Percentiles rank a stretch among this genome's conserved stretches.
phyloP scores from a whole-genome alignment of 1,140 invertebrate species.

The Pentalonia nigronervosa region DNA sequence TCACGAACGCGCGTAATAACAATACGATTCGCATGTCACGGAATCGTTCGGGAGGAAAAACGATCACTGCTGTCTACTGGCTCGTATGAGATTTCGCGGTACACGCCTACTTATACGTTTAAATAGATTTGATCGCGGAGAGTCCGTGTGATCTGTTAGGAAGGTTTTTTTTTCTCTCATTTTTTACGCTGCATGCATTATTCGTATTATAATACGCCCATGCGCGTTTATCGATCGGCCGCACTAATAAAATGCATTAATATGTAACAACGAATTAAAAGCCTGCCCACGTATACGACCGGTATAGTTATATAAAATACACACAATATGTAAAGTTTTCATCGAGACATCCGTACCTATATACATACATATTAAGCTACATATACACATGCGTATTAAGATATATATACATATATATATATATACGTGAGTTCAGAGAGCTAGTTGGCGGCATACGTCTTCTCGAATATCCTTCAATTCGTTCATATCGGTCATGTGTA shows the following conservation, averaged over 20 bases:
- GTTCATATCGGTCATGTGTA: neutral
- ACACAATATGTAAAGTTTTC: neutral
- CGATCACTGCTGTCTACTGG: neutral
- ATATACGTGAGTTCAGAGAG: neutral
- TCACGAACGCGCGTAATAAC: neutral
- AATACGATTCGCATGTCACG: neutral
- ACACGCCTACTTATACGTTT: neutral
- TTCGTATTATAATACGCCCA: neutral
- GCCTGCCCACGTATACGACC: neutral
- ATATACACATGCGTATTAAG: no score
- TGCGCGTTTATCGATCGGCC: neutral
- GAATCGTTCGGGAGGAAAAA: neutral
- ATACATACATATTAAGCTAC: neutral
- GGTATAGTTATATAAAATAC: neutral
- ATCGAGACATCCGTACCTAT: neutral
- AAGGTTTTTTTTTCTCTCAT: neutral
- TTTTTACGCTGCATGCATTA: neutral
- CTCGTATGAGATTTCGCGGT: neutral
- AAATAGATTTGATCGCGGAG: neutral
- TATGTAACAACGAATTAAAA: slow-evolving; percentile 11
- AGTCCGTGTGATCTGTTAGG: neutral
- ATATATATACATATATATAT: no score
- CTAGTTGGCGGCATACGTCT: neutral
- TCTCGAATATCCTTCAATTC: neutral
- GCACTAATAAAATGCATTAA: slow-evolving; percentile 12